Percentiles rank a stretch among this genome's conserved stretches.
phyloP scores from a whole-genome alignment of 2,888 invertebrate genomes.

The Chydorus sphaericus region DNA sequence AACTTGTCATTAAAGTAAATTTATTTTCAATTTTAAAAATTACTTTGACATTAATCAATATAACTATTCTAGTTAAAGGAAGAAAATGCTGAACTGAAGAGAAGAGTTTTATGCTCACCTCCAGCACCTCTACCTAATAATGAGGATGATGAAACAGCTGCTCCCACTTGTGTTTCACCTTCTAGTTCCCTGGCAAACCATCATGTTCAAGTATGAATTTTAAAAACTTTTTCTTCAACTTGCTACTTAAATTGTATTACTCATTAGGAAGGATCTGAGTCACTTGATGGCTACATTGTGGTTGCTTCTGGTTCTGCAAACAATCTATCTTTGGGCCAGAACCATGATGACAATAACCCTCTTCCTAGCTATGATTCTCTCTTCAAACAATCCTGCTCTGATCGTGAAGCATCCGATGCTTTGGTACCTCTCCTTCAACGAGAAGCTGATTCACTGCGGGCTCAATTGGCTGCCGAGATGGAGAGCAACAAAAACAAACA shows the following conservation, averaged over 20 bases:
- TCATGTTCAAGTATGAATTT: not conserved
- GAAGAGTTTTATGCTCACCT: too few relatives aligned
- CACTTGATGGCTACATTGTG: not conserved
- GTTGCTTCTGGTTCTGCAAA: not conserved
- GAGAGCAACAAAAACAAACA: slow-evolving; percentile 3
- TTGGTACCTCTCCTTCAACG: not conserved
- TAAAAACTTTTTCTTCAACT: not conserved
- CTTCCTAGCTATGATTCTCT: not conserved
- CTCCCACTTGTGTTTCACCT: too few relatives aligned
- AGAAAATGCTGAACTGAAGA: slow-evolving; percentile 27
- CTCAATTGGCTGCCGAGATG: not conserved
- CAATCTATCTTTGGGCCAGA: not conserved
- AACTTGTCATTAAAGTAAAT: slow-evolving; percentile 32
- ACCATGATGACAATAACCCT: not conserved
- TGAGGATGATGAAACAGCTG: too few relatives aligned
- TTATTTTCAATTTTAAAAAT: not conserved
- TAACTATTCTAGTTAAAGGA: slow-evolving; percentile 22
- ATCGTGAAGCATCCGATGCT: not conserved
- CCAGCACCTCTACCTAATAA: too few relatives aligned
- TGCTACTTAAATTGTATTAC: not conserved
- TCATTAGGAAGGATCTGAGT: slow-evolving; percentile 7
- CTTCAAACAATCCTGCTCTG: not conserved
- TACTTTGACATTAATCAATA: not conserved
- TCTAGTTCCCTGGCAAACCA: too few relatives aligned
- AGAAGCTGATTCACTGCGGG: not conserved